These are phyloP conservation scores for Drosophila mayaguana DNA, from an alignment of 2,888 invertebrate genomes.

Conservation along the genomic window DNA sequence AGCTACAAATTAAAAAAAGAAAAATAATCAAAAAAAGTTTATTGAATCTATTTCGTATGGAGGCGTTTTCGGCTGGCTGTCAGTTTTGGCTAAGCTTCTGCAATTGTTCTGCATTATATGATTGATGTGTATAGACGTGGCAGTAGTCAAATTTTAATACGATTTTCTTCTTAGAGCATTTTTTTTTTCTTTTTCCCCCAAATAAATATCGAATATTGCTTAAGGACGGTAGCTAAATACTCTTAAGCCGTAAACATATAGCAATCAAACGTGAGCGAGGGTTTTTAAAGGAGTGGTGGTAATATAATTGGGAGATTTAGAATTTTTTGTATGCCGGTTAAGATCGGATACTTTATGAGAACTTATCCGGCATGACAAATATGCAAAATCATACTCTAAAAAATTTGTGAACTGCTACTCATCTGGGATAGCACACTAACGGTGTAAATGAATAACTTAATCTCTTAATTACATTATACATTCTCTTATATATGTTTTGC, in stretches of 20 bases:
- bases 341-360: neutral
- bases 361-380: slow-evolving; percentile 1
- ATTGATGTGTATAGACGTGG: slow-evolving; percentile 29
- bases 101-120: slow-evolving; percentile 43
- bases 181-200: neutral
- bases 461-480: neutral
- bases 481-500: neutral
- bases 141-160: slow-evolving; percentile 10
- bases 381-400: neutral
- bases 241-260: neutral
- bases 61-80: slow-evolving; percentile 42
- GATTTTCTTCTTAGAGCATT: slow-evolving; percentile 8
- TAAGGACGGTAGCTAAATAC: slow-evolving; percentile 10
- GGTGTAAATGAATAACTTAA: neutral
- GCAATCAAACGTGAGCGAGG: neutral
- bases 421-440: too few relatives aligned
- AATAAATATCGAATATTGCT: neutral
- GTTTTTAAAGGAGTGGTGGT: neutral
- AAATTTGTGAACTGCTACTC: neutral
- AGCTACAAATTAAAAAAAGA: slow-evolving; percentile 15
- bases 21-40: slow-evolving; percentile 23
- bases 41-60: slow-evolving; percentile 30
- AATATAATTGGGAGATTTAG: neutral
- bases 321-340: neutral
- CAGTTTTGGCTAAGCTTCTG: slow-evolving; percentile 27